A percentile compares a stretch with the other conserved stretches of the same genome.
Evolutionary conservation across 2,888 invertebrate genomes (phyloP).

Genomic region (Acanthoscelides obtectus): DNA sequence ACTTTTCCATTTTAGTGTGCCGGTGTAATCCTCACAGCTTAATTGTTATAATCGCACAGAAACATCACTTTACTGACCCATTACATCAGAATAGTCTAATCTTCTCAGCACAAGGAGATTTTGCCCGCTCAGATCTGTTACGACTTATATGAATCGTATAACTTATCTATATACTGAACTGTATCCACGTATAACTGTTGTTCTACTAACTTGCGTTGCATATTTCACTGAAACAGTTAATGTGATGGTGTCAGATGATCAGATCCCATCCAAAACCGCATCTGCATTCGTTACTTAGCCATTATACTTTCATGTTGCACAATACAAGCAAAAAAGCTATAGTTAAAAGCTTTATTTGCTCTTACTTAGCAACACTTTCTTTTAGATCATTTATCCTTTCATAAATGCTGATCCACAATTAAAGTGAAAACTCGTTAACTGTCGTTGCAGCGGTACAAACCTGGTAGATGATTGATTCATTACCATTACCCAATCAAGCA

Average conservation of each 20-base stretch:
- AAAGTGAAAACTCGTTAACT: neutral
- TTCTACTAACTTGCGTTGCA: neutral
- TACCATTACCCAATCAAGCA: neutral
- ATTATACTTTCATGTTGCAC: neutral
- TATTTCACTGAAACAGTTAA: neutral
- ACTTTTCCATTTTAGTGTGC: no score
- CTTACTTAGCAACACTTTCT: neutral
- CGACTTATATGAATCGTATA: neutral
- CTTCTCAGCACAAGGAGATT: no score
- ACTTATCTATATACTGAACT: no score
- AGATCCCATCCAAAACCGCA: neutral
- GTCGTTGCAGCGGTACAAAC: neutral
- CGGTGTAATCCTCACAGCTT: no score
- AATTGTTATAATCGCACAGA: no score
- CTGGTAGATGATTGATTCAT: neutral
- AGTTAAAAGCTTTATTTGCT: neutral
- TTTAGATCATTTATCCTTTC: neutral
- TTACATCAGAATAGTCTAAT: no score
- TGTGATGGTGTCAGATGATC: neutral
- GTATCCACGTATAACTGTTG: neutral
- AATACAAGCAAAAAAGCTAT: neutral
- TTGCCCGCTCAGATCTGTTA: no score
- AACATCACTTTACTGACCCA: no score
- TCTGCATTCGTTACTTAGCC: neutral
- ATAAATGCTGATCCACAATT: neutral